Base-by-base conservation (phyloP, 2,113 vertebrate species). In the Myotis yumanensis region DNA sequence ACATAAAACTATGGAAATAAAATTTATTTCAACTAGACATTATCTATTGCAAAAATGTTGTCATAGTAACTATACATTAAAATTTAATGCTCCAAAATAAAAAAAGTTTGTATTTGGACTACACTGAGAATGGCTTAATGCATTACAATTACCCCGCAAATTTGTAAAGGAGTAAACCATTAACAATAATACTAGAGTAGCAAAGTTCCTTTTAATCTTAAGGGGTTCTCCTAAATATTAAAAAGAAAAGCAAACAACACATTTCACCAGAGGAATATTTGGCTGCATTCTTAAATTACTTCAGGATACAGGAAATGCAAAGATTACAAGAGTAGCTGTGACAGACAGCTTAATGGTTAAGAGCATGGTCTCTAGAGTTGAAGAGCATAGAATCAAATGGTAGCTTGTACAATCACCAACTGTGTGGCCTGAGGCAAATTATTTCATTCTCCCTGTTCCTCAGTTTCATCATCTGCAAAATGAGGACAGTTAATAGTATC, bases 41-140 rank as follows among this genome's bases (percentile, higher is more conserved):
- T 89, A 69, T 37, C 68, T 88, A 80, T 17, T 80, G 0, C 28
- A 71, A 94, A 92, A 76, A 71, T 88, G 88, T 2, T 81, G 0
- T 59, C 62, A 93, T 91, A 72, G 18, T 52, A 92, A 30, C 54
- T 92, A 72, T 92, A 72, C 35, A 87, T 85, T 64, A 85, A 95
- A 88, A 79, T 37, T 16, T 51, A 86, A 84, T 88, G 43, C 5
- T 92, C 69, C 2, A 35, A 72, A 84, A 51, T 71, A 94, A 90
- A 88, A 30, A 89, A 90, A 90, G 93, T 59, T 77, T 14, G 4
- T 91, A 81, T 72, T 59, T 89, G 23, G n/a, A 87, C 37, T 94
- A n/a, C 4, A 84, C 0, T 62, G 54, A 88, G 66, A 86, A 72
- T 59, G n/a, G 35, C 10, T 86, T 77, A 57, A 64, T 28, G 8